Evolutionary conservation across 64 coral and sea anemone genomes (phyloP), one percentile per base, ranked within the genome.

Genomic region (Montipora efflorescens): DNA sequence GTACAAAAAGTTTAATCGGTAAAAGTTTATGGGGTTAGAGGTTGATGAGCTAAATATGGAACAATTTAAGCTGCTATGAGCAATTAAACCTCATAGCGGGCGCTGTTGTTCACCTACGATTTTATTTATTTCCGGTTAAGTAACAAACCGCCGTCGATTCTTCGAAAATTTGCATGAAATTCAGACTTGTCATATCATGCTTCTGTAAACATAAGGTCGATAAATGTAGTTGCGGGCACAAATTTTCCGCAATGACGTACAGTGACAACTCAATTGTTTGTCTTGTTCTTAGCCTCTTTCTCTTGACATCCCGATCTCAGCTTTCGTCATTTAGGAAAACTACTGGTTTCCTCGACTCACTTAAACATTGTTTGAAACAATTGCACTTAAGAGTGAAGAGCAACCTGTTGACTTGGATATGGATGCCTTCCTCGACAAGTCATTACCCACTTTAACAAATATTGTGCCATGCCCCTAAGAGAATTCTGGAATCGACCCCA

Each of bases 101-200:
- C 68, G 5, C 62, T 86, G 45, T 47, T 86, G 82, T 86, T 86
- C 82, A 70, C 21, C n/a, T 66, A 86, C 82, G 68, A 86, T 86
- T 86, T 86, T 86, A 86, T 86, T 86, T 86, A 86, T 86, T 86
- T 86, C 82, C 82, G 82, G 66, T 72, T 16, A 86, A 64, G 82
- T 44, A 71, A 16, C 48, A 49, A 71, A 66, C 82, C 82, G 82
- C 62, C 64, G 82, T 86, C 82, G 48, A 86, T 72, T 71, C 82
- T 53, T 20, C 16, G 51, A 19, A 86, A 86, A 86, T 86, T 85
- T 86, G 82, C 82, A 86, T 86, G 62, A 86, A 86, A 71, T 72
- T 86, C 82, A 86, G 82, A 86, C 82, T 71, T 71, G 19, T 69
- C 20, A 86, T 86, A 86, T 86, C 82, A 86, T 59, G 82, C 66